Conservation (phyloP, 2,888 invertebrate genomes). For the Scrobipalpa costella region DNA sequence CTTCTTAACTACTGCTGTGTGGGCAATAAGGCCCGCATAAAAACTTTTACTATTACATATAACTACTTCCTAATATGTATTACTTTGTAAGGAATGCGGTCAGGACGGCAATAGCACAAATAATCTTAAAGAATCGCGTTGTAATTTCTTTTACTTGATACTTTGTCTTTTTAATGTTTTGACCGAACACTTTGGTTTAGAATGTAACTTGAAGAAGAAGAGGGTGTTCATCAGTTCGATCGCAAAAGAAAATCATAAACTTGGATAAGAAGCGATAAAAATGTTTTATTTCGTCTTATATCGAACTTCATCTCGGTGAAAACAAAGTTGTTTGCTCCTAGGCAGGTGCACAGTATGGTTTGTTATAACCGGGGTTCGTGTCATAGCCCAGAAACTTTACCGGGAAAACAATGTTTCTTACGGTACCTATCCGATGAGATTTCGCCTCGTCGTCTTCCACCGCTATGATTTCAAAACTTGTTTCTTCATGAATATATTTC, state of each 20-base stretch:
- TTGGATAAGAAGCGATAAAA: constrained; percentile 7
- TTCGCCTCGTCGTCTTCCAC: constrained; percentile 1
- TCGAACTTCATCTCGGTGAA: neutral
- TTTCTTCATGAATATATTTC: constrained; percentile 14
- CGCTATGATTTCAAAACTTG: constrained; percentile 13
- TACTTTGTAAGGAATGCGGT: constrained; percentile 15
- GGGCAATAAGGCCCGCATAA: constrained; percentile 17
- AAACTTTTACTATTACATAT: constrained; percentile 23
- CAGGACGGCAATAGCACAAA: neutral
- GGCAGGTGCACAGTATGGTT: constrained; percentile 13
- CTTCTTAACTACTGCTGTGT: constrained; percentile 18
- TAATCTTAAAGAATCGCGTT: neutral
- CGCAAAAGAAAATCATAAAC: neutral
- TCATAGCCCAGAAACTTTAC: constrained; percentile 4
- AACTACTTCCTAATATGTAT: constrained; percentile 14
- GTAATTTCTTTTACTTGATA: neutral
- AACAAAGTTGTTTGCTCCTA: constrained; percentile 9
- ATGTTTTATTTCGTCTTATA: constrained; percentile 5
- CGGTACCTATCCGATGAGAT: constrained; percentile 9
- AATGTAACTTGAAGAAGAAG: neutral
- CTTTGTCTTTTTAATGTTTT: neutral
- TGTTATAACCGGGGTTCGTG: constrained; percentile 1
- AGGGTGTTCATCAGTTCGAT: neutral
- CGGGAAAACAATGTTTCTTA: constrained; percentile 8
- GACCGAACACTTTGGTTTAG: neutral